A percentile compares a stretch with the other conserved stretches of the same genome.
Evolutionary conservation across 2,113 vertebrate genomes (phyloP).

Genomic region (Noturus placidus): DNA sequence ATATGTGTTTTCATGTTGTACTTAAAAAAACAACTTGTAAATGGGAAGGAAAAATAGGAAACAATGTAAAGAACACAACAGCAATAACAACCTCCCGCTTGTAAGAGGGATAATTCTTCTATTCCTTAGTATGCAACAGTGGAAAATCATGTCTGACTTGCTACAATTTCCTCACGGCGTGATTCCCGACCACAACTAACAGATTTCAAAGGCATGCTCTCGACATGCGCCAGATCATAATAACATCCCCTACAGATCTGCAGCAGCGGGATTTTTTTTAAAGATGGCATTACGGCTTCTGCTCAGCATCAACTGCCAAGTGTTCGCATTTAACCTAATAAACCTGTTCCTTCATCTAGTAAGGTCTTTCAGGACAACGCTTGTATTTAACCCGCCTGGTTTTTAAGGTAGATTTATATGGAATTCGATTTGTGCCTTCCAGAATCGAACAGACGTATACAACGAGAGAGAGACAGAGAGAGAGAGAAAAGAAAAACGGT

Average conservation of each 20-base stretch:
- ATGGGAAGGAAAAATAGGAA: background rate
- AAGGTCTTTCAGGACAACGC: background rate
- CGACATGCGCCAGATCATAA: slow-evolving; percentile 28
- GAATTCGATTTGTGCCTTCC: no score
- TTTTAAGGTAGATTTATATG: background rate
- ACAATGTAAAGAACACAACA: background rate
- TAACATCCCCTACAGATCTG: slow-evolving; percentile 31
- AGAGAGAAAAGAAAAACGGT: background rate
- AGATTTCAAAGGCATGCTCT: slow-evolving; percentile 26
- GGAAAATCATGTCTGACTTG: slow-evolving; percentile 17
- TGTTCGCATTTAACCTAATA: slow-evolving; percentile 10
- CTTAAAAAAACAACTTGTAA: background rate
- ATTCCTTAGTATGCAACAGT: slow-evolving; percentile 17
- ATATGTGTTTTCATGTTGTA: background rate
- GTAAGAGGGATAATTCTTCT: slow-evolving; percentile 34
- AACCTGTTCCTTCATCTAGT: background rate
- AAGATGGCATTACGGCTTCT: slow-evolving; percentile 13
- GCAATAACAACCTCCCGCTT: background rate
- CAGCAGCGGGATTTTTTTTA: background rate
- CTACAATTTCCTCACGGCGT: slow-evolving; percentile 27
- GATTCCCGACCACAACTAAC: slow-evolving; percentile 45
- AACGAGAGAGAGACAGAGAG: no score
- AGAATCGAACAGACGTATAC: no score
- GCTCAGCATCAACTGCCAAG: background rate
- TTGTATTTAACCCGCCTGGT: background rate